Evolutionary conservation across 2,888 invertebrate species (phyloP), one percentile per base, ranked within the genome.

Genomic region (Embidobia sp.): DNA sequence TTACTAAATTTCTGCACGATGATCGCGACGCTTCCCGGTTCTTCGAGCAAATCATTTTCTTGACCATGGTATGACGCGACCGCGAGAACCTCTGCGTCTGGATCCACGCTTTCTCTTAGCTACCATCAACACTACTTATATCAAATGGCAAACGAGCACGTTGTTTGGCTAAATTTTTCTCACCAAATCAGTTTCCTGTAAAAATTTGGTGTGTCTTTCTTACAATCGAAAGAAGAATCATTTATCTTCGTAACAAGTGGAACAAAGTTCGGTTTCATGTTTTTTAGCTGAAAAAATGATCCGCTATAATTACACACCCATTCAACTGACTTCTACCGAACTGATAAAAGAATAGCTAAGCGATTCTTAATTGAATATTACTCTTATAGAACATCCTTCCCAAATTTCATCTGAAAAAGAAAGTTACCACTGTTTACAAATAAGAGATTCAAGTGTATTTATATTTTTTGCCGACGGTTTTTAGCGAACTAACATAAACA

Each of bases 71-170:
- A 10, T n/a, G 61, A 72, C 27, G 42, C 51, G 37, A 55, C 53
- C 48, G 63, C 63, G 63, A 64, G 72, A 72, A 72, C 53, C 72
- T 72, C 51, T 7, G 26, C 16, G 19, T 35, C 40, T 46, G 26
- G 63, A 72, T 61, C 53, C 72, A 53, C 63, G 72, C 72, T 72
- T 72, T 72, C 72, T 72, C 72, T 63, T 72, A 18, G n/a, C 70
- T 49, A 22, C 69, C 53, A 53, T 70, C 72, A 72, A 63, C 72
- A 63, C 63, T 72, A 72, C 61, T 37, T 40, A n/a, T n/a, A 37
- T 29, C 55, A 72, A 63, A 53, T 53, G 53, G 31, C 46, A 29
- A 53, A 63, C 42, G 29, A 70, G 40, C 48, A 64, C 63, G 19
- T 31, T n/a, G n/a, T n/a, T 63, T 22, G 11, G 72, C 16, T 40